Percentiles rank a stretch among this genome's conserved stretches.
These are phyloP conservation scores for Geophilus truncorum DNA, from an alignment of 2,888 invertebrate species.

Conservation along the genomic window DNA sequence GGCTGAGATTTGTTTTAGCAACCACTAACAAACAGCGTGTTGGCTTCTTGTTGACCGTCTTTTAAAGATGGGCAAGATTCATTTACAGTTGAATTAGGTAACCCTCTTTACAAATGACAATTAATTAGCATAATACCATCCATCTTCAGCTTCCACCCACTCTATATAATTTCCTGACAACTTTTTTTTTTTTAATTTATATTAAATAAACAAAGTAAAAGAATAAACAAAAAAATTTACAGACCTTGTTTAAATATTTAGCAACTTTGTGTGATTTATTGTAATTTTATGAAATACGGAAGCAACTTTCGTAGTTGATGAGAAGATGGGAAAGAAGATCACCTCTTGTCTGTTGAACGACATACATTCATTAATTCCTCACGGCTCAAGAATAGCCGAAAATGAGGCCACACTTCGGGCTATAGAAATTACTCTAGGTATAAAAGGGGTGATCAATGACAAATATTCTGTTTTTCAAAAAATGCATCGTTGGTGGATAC, in stretches of 20 bases:
- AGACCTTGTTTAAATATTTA: too few relatives aligned
- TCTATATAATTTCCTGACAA: too few relatives aligned
- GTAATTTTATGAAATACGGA: neutral
- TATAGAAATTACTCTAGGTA: neutral
- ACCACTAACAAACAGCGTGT: too few relatives aligned
- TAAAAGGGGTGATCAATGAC: neutral
- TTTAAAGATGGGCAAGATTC: neutral
- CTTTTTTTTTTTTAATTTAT: too few relatives aligned
- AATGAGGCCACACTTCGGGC: neutral
- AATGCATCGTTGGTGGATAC: neutral
- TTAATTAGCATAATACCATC: neutral
- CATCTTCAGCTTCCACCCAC: too few relatives aligned
- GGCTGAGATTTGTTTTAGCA: neutral
- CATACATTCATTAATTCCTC: neutral
- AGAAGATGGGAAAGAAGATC: neutral
- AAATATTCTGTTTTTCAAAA: neutral
- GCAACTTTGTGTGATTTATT: too few relatives aligned
- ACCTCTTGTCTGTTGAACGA: neutral
- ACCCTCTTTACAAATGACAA: neutral
- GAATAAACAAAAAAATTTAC: too few relatives aligned
- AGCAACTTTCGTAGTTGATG: neutral
- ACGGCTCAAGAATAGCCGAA: neutral
- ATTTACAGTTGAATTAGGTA: neutral
- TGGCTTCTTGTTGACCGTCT: neutral
- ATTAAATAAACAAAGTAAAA: too few relatives aligned